Evolutionary conservation across 2,888 invertebrate genomes (phyloP).

Genomic region (Sminthurides aquaticus): DNA sequence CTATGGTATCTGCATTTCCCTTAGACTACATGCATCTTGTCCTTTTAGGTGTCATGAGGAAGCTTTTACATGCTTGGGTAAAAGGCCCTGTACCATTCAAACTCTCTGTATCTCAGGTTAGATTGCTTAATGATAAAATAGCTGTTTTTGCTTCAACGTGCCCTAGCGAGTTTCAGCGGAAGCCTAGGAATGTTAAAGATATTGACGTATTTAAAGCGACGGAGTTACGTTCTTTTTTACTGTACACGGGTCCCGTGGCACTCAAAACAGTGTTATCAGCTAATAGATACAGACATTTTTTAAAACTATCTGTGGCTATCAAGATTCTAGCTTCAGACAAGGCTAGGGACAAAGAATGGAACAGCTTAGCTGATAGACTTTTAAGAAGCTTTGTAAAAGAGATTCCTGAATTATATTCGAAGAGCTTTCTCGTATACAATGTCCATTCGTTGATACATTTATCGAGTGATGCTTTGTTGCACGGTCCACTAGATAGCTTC

Average conservation of each 20-base stretch:
- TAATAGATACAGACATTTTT: neutral
- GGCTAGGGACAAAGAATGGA: neutral
- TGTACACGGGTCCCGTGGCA: slow-evolving; percentile 5
- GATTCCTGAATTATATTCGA: neutral
- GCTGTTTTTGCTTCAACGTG: neutral
- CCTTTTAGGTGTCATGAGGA: slow-evolving; percentile 36
- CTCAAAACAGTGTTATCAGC: neutral
- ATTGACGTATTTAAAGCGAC: slow-evolving; percentile 12
- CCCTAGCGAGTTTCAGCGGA: slow-evolving; percentile 9
- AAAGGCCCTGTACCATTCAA: neutral
- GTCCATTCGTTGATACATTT: slow-evolving; percentile 1
- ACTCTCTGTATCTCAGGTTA: neutral
- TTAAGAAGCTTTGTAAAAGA: neutral
- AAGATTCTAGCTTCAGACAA: neutral
- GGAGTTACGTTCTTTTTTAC: slow-evolving; percentile 13
- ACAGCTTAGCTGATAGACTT: neutral
- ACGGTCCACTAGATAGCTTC: slow-evolving; percentile 4
- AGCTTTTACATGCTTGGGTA: slow-evolving; percentile 2
- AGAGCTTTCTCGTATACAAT: too few relatives aligned
- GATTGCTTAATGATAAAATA: neutral
- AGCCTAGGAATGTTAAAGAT: slow-evolving; percentile 4
- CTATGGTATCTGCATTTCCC: slow-evolving; percentile 31
- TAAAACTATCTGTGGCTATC: neutral
- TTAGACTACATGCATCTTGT: slow-evolving; percentile 32
- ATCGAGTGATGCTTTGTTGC: neutral